A percentile compares a stretch with the other conserved stretches of the same genome.
phyloP scores from a whole-genome alignment of 2,113 vertebrate genomes.

The Myiagra hebetior region DNA sequence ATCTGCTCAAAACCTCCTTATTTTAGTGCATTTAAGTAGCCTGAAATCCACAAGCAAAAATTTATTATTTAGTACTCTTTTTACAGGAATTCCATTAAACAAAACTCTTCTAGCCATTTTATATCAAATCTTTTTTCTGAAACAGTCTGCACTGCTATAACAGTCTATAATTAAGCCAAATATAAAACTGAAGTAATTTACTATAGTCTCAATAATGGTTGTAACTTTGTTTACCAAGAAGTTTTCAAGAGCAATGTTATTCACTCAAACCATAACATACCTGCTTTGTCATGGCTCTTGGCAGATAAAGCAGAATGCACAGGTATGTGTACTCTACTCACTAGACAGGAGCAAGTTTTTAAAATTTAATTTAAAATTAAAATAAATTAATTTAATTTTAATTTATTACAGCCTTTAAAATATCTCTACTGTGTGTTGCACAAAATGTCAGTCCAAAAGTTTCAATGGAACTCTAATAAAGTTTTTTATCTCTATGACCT shows the following conservation, averaged over 20 bases:
- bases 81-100: not conserved
- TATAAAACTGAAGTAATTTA: not conserved
- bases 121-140: not conserved
- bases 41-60: not conserved
- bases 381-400: too few species aligned
- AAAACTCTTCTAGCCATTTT: not conserved
- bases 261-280: not conserved
- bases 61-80: not conserved
- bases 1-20: not conserved
- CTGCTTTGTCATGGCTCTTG: not conserved
- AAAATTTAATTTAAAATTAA: too few species aligned
- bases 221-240: not conserved
- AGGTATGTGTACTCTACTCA: not conserved
- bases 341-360: not conserved
- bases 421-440: not conserved
- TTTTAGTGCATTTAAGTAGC: not conserved
- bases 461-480: not conserved
- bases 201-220: not conserved
- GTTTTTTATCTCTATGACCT: not conserved
- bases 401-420: not conserved
- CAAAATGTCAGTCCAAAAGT: not conserved
- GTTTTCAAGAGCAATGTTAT: not conserved
- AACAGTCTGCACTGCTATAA: not conserved
- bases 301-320: not conserved
- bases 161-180: not conserved